phyloP scores from a whole-genome alignment of 2,888 invertebrate species.

The Trissonchulus sp. region DNA sequence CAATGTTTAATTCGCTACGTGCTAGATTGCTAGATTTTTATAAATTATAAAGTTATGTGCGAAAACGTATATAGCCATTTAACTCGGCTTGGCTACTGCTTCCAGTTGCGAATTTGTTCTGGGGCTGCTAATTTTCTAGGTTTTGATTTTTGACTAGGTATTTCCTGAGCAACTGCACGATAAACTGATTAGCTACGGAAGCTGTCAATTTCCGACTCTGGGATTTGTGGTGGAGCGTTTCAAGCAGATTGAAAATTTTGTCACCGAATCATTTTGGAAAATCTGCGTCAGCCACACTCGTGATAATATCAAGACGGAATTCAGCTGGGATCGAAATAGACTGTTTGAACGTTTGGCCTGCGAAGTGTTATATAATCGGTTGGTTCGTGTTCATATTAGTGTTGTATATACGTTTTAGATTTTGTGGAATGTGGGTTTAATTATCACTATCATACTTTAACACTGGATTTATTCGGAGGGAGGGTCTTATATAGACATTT shows the following conservation, averaged over 20 bases:
- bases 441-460: too few species aligned
- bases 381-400: too few species aligned
- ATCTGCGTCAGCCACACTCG: slow-evolving; percentile 57
- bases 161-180: slow-evolving; percentile 60
- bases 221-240: slow-evolving; percentile 98
- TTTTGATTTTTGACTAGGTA: slow-evolving; percentile 35
- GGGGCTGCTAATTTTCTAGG: slow-evolving; percentile 51
- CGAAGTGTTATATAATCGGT: slow-evolving; percentile 71
- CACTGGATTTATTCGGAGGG: too few species aligned
- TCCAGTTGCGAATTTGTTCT: too few species aligned
- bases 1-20: too few species aligned
- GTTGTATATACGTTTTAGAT: too few species aligned
- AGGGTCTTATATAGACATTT: too few species aligned
- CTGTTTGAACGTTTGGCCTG: slow-evolving; percentile 80
- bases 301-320: slow-evolving; percentile 62
- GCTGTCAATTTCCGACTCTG: slow-evolving; percentile 98
- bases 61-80: too few species aligned
- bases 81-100: too few species aligned
- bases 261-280: slow-evolving; percentile 92
- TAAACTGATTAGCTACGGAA: slow-evolving; percentile 89
- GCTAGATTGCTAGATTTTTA: too few species aligned
- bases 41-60: too few species aligned
- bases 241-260: slow-evolving; percentile 60
- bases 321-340: slow-evolving; percentile 75
- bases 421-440: too few species aligned